Evolutionary conservation across 1,140 invertebrate genomes (phyloP).

Genomic region (Heterodera carotae): DNA sequence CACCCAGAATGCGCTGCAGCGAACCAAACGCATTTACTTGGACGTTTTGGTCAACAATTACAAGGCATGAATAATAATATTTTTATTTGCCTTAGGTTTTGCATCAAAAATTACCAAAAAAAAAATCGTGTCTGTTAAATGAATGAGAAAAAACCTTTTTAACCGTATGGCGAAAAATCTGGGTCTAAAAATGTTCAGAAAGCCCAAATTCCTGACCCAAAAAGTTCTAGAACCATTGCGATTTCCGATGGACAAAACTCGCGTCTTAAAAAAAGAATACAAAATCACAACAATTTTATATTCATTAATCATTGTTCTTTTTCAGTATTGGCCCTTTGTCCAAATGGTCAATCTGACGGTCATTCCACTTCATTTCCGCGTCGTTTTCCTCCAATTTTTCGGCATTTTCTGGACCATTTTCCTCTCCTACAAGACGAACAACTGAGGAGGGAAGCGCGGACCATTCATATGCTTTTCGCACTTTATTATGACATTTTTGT

Average conservation of each 20-base stretch:
- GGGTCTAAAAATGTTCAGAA: too few species aligned
- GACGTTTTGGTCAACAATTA: conserved; percentile 51
- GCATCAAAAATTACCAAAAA: neutral
- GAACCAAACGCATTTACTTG: conserved; percentile 29
- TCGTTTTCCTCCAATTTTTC: conserved; percentile 51
- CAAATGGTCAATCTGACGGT: conserved; percentile 51
- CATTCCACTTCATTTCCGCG: conserved; percentile 44
- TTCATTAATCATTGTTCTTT: neutral
- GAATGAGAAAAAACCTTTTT: too few species aligned
- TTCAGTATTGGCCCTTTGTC: conserved; percentile 52
- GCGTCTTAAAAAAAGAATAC: too few species aligned
- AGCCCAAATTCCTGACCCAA: too few species aligned
- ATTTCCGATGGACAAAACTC: too few species aligned
- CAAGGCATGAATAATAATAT: conserved; percentile 20
- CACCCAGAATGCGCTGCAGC: conserved; percentile 29
- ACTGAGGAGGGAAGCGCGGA: neutral
- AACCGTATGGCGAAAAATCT: too few species aligned
- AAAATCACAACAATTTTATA: too few species aligned
- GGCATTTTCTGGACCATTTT: conserved; percentile 51
- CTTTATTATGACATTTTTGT: too few species aligned
- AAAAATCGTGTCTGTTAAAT: too few species aligned
- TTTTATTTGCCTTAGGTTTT: conserved; percentile 3
- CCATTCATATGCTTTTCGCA: neutral
- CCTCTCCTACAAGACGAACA: conserved; percentile 42
- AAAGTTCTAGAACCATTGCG: too few species aligned